A percentile compares a stretch with the other conserved stretches of the same genome.
These are phyloP conservation scores for Tragelaphus eurycerus DNA, from an alignment of 2,797 vertebrate genomes.

Conservation along the genomic window DNA sequence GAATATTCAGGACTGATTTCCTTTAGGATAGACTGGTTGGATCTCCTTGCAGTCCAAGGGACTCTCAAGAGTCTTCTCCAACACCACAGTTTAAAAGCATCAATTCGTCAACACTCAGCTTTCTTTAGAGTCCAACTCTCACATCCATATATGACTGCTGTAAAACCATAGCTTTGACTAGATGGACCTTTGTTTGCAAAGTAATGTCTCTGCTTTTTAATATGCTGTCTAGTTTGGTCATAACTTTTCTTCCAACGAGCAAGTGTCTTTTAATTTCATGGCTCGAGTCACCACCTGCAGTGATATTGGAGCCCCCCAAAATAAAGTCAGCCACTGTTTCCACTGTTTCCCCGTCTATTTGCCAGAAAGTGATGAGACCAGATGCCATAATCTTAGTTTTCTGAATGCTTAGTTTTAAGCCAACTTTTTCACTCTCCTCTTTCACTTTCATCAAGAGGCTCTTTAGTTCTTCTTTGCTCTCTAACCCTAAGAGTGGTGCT, in stretches of 20 bases:
- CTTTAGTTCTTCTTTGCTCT: not conserved
- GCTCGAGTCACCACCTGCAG: not conserved
- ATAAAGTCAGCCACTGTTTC: not conserved
- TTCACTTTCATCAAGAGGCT: not conserved
- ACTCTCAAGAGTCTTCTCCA: not conserved
- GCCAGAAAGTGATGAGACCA: not conserved
- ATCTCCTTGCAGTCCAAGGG: not conserved
- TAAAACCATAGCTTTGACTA: not conserved
- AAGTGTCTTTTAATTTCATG: not conserved
- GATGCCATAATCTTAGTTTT: not conserved
- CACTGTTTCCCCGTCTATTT: not conserved
- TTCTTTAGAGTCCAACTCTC: not conserved
- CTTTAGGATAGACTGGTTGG: not conserved
- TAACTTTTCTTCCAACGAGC: not conserved
- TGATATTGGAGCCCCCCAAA: not conserved
- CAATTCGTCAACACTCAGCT: accelerated
- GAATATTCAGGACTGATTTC: not conserved
- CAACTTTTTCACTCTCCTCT: not conserved
- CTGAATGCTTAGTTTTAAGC: not conserved
- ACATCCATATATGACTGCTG: not conserved
- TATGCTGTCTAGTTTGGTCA: not conserved
- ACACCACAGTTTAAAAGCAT: not conserved
- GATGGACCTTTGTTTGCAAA: not conserved
- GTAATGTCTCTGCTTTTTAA: not conserved
- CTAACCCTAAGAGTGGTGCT: not conserved